Base-by-base conservation (phyloP, 2,113 vertebrate genomes). In the Halichoeres trimaculatus region DNA sequence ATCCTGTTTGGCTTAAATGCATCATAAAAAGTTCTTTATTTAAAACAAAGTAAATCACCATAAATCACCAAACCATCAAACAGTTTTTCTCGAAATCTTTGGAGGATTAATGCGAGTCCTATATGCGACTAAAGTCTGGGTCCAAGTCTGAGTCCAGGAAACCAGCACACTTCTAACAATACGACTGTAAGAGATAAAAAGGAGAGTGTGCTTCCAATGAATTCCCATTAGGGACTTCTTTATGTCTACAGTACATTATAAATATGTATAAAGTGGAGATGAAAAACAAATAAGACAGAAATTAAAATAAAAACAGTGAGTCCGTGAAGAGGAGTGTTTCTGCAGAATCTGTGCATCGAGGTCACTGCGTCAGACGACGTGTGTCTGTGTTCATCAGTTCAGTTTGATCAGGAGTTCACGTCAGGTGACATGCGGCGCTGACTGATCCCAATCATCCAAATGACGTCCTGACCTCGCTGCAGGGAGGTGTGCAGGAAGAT, bases 341-440 rank as follows among this genome's bases (percentile, higher is more conserved):
- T 9, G 22, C 45, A 60, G 55, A 62, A 76, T 48, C 50, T 62
- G 76, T 74, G 67, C 69, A 68, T 80, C n/a, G 50, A 78, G 74
- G 61, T 68, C 57, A 68, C 62, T 80, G 34, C 35, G 63, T 67
- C 20, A 47, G 19, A 36, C 47, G 6, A 45, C 22, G 24, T 59
- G 45, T 81, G 59, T 67, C 43, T 77, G 17, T 26, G 64, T 48
- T 34, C 38, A 64, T 50, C 70, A 38, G 40, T 26, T 38, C 9
- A 48, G 9, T 45, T 45, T 45, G 43, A 43, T 17, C 16, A 0
- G 5, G 43, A 45, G 17, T 45, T 45, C 7, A 45, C 6, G 14
- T 17, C 1, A 17, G 43, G 4, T 45, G 24, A 19, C 53, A 54
- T 34, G 34, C 40, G 47, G 22, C 12, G 0, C 0, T 30, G 10